Conservation (phyloP, 2,113 vertebrate genomes). For the Petrocephalus microphthalmus region DNA sequence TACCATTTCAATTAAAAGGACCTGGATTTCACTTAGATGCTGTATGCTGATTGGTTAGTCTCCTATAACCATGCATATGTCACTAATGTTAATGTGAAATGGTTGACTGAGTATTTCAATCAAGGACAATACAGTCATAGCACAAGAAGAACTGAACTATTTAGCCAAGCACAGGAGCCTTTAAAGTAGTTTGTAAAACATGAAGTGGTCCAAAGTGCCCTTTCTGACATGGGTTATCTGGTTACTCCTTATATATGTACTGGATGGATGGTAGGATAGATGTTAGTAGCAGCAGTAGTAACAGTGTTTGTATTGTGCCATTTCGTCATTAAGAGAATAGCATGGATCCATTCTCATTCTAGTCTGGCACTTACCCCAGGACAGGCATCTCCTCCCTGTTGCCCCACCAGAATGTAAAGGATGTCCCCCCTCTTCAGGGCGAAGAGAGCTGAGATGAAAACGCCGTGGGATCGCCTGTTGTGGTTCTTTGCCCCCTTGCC, state of each 20-base stretch:
- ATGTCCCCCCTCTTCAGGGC: slow-evolving; percentile 70
- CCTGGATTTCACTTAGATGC: neutral
- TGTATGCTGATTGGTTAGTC: neutral
- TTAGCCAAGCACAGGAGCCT: neutral
- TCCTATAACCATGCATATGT: neutral
- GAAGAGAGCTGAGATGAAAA: slow-evolving; percentile 79
- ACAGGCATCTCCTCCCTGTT: slow-evolving; percentile 82
- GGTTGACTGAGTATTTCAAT: neutral
- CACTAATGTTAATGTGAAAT: neutral
- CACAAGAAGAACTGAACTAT: neutral
- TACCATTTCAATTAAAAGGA: neutral
- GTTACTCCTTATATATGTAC: neutral
- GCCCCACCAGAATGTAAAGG: slow-evolving; percentile 80
- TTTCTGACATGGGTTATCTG: neutral
- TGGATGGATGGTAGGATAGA: neutral
- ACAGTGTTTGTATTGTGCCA: neutral
- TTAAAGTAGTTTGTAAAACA: neutral
- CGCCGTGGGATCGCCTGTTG: slow-evolving; percentile 74
- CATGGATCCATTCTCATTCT: neutral
- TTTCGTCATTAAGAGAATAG: neutral
- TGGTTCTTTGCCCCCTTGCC: slow-evolving; percentile 84
- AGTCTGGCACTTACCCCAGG: slow-evolving; percentile 68
- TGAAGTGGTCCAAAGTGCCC: neutral
- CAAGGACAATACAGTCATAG: neutral
- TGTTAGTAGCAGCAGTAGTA: neutral